Base-by-base conservation (phyloP, 2,888 invertebrate genomes). In the Tipula vernalis region DNA sequence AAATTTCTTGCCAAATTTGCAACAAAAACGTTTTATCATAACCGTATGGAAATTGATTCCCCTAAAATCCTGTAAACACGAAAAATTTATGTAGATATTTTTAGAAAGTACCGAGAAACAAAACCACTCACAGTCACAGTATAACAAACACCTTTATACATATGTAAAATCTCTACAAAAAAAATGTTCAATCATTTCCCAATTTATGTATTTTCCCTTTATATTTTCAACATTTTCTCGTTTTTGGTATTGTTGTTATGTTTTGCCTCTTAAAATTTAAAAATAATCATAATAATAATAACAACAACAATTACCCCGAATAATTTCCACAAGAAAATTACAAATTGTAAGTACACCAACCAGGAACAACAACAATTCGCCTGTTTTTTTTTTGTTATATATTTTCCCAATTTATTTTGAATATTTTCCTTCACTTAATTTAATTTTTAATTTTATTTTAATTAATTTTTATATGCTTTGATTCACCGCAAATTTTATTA, bases 221-320 rank as follows among this genome's bases (percentile, higher is more conserved):
- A 71, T 71, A 28, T 28, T 71, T 71, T 28, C 18, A 71, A 71
- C 71, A 71, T 71, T 28, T 71, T 71, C 28, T 71, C 71, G 71
- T 71, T 71, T 71, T n/a, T 28, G 28, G 0, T 28, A 28, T 57
- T 57, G 6, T 57, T 57, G 4, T 28, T 57, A 10, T 71, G 28
- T 71, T 71, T 71, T 71, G 71, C 71, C 71, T 71, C 71, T 71
- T 71, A 71, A 71, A 71, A 71, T 71, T 71, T 71, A 71, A 71
- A 71, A 57, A 57, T 57, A 57, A 57, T 57, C 51, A 57, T 57
- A 57, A 57, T 71, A 71, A 57, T 57, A 71, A 28, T 18, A 71
- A 18, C 28, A 71, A 71, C 28, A 71, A 71, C 71, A 71, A 71
- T 6, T 71, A 71, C 71, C 71, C 12, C 10, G 28, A 28, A 71